Evolutionary conservation across 2,888 invertebrate species (phyloP), one percentile per base, ranked within the genome.

Genomic region (Brachyptera putata): DNA sequence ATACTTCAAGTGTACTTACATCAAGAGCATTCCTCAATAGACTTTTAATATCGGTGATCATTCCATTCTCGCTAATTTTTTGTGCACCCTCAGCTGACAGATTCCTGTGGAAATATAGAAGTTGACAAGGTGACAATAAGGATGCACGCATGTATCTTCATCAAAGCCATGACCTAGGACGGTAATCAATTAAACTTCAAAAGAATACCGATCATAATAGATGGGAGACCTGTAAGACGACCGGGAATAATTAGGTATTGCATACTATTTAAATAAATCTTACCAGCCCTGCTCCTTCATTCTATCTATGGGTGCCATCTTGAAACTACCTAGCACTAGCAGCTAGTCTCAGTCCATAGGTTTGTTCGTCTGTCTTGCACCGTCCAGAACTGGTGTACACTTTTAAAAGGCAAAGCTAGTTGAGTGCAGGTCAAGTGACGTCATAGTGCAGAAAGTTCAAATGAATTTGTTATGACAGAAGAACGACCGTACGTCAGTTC

Each of bases 41-140:
- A 69, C 79, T 79, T 69, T 82, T 80, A 68, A 80, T 73, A 75
- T 90, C 87, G 63, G 78, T 77, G 69, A 83, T 78, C 70, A 75
- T 77, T 63, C 81, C 84, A 74, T 82, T 81, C 75, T 85, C 84
- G 65, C 81, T 83, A 67, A 88, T 75, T 69, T 80, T 76, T 73
- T 84, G 82, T 63, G 85, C 76, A 66, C 89, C 90, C 70, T 86
- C 84, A 66, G 84, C 81, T 64, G 87, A 85, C 66, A 90, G 77
- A 74, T 85, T 80, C 89, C 90, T 89, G 75, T 65, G 79, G 37
- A 61, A 56, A 58, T 57, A 59, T 13, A 50, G n/a, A n/a, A n/a
- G n/a, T n/a, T n/a, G n/a, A n/a, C n/a, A n/a, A n/a, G n/a, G n/a
- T n/a, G n/a, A n/a, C n/a, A n/a, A n/a, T 37, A 14, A 30, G 46